Evolutionary conservation across 2,888 invertebrate genomes (phyloP), one percentile per base, ranked within the genome.

Genomic region (Sphecodes monilicornis): DNA sequence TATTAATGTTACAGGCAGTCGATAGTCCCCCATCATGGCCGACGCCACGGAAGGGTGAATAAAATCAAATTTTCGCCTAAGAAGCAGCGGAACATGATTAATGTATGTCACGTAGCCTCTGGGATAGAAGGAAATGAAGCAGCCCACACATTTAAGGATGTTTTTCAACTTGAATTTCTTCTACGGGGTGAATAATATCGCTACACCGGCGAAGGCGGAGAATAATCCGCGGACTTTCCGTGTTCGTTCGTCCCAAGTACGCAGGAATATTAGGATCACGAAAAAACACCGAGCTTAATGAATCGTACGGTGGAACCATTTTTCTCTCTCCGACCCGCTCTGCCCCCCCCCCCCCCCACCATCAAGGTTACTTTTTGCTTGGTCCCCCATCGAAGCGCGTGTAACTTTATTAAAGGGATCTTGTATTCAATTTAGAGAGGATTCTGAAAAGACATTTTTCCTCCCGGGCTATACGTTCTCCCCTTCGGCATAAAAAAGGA

Each of bases 371-470:
- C 41, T 68, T 68, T 39, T 68, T 68, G 36, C 68, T 54, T 1
- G 22, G n/a, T 39, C 22, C 50, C n/a, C 22, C 32, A 50, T 50
- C 70, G 16, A 26, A 32, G 68, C 68, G 74, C 74, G 74, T 73
- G 43, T 73, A 86, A 89, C 83, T 88, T 89, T 86, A 89, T 88
- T 88, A 88, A 88, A 85, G 79, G 86, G 87, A 86, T 88, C 87
- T 86, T 85, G 87, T 88, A 90, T 90, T 90, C 89, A 90, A 90
- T 90, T 90, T 90, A 83, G 76, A 87, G 84, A 86, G 89, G 90
- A 90, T 90, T 86, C 46, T 77, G 64, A 70, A 82, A 81, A 78
- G 87, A 90, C 79, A 88, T 83, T 84, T 87, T 88, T 88, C 76
- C 76, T 71, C 36, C 60, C 36, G 39, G n/a, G 69, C 70, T 80